These are phyloP conservation scores for Menura novaehollandiae DNA, from an alignment of 2,113 vertebrate species.

Conservation along the genomic window DNA sequence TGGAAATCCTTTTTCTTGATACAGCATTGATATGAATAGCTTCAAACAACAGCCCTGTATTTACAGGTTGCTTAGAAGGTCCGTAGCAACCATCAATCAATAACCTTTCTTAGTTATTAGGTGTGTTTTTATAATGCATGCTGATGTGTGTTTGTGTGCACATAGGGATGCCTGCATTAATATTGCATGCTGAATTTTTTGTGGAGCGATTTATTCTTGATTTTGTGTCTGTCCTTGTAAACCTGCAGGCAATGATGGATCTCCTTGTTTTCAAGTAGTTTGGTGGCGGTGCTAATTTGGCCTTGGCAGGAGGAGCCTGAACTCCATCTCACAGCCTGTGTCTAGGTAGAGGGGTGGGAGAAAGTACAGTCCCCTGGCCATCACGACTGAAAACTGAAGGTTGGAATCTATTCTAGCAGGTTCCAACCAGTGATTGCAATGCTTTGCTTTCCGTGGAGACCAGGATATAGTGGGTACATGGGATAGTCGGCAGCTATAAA, in stretches of 20 bases:
- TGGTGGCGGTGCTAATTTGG: fast-evolving
- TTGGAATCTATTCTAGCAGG: not conserved
- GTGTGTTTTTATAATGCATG: not conserved
- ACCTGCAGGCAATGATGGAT: not conserved
- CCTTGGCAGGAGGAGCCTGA: not conserved
- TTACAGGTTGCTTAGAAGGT: not conserved
- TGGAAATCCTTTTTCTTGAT: not conserved
- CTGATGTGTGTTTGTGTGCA: not conserved
- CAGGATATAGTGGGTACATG: fast-evolving
- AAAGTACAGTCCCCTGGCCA: not conserved
- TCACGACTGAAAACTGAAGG: not conserved
- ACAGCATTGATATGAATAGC: not conserved
- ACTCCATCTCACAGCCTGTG: not conserved
- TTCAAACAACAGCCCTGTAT: not conserved
- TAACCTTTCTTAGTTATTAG: not conserved
- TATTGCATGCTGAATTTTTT: not conserved
- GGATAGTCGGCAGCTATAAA: not conserved
- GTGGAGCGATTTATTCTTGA: not conserved
- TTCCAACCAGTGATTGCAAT: not conserved
- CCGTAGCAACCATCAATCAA: not conserved
- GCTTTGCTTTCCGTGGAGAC: not conserved
- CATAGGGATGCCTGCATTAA: not conserved
- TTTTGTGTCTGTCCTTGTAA: not conserved
- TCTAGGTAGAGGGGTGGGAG: not conserved
- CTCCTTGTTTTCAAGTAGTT: not conserved